Evolutionary conservation across 2,888 invertebrate species (phyloP).

Genomic region (Cylindroiulus punctatus): DNA sequence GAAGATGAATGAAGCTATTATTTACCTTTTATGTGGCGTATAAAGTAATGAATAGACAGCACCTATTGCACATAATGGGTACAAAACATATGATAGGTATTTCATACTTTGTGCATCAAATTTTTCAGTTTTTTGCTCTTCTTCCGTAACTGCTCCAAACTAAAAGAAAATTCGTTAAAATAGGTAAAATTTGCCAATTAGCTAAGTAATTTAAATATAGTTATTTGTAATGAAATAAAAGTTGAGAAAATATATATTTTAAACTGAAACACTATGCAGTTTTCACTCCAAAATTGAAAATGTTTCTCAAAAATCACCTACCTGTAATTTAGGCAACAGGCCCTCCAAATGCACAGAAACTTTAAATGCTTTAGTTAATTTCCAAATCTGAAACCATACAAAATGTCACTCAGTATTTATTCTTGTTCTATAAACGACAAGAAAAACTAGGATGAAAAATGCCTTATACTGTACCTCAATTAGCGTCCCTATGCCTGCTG

Average conservation of each 20-base stretch:
- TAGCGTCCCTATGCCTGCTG: constrained; percentile 83
- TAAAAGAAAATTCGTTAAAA: constrained; percentile 51
- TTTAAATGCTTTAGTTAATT: constrained; percentile 90
- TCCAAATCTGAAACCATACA: constrained; percentile 78
- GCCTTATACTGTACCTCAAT: constrained; percentile 78
- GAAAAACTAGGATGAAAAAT: not conserved
- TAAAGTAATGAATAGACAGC: constrained; percentile 93
- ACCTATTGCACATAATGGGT: constrained; percentile 86
- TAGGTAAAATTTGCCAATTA: not conserved
- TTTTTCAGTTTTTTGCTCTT: constrained; percentile 82
- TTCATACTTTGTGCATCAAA: constrained; percentile 88
- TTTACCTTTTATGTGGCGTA: constrained; percentile 90
- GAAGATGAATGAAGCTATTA: constrained; percentile 5
- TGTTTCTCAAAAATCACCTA: constrained; percentile 46
- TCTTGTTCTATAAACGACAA: not conserved
- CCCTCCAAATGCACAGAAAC: constrained; percentile 69
- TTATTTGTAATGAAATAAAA: no score
- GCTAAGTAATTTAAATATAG: no score
- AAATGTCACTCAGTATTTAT: not conserved
- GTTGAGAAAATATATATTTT: no score
- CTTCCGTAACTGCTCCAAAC: constrained; percentile 68
- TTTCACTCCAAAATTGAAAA: not conserved
- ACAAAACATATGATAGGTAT: constrained; percentile 87
- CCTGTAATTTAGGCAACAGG: constrained; percentile 56
- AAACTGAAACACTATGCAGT: no score